Conservation (phyloP, 2,797 vertebrate species). For the Acrossocheilus fasciatus region DNA sequence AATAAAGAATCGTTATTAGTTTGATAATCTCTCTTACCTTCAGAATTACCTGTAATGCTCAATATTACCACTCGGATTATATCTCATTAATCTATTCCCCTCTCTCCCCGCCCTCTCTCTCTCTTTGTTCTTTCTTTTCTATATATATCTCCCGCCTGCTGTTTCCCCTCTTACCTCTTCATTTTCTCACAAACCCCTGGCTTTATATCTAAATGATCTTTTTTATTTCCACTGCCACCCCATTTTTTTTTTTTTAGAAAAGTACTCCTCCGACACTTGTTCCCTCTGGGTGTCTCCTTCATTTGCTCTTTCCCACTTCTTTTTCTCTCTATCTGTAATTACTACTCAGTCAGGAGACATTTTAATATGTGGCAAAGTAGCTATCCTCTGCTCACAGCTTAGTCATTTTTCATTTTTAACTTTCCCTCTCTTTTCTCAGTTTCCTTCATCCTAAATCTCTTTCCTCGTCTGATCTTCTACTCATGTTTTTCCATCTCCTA, state of each 20-base stretch:
- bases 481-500: slow-evolving; percentile 39
- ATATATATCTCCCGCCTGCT: background rate
- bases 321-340: slow-evolving; percentile 39
- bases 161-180: slow-evolving; percentile 15
- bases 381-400: slow-evolving; percentile 50
- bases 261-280: background rate
- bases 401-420: slow-evolving; percentile 67
- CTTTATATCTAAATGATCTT: slow-evolving; percentile 2
- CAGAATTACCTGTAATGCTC: slow-evolving; percentile 33
- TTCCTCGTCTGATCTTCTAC: slow-evolving; percentile 56
- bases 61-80: slow-evolving; percentile 51
- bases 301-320: slow-evolving; percentile 27
- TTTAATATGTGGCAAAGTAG: slow-evolving; percentile 49
- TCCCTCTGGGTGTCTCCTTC: slow-evolving; percentile 15
- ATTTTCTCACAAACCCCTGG: slow-evolving; percentile 21
- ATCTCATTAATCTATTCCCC: slow-evolving; percentile 51
- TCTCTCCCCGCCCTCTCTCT: background rate
- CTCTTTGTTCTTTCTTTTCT: slow-evolving; percentile 26
- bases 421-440: slow-evolving; percentile 26
- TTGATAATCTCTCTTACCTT: slow-evolving; percentile 47
- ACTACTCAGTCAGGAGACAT: slow-evolving; percentile 20
- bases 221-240: slow-evolving; percentile 19
- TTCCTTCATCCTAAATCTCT: slow-evolving; percentile 22
- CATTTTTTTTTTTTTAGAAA: background rate
- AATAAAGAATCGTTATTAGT: slow-evolving; percentile 50